phyloP scores from a whole-genome alignment of 2,113 vertebrate genomes.

The human (Homo sapiens) region DNA sequence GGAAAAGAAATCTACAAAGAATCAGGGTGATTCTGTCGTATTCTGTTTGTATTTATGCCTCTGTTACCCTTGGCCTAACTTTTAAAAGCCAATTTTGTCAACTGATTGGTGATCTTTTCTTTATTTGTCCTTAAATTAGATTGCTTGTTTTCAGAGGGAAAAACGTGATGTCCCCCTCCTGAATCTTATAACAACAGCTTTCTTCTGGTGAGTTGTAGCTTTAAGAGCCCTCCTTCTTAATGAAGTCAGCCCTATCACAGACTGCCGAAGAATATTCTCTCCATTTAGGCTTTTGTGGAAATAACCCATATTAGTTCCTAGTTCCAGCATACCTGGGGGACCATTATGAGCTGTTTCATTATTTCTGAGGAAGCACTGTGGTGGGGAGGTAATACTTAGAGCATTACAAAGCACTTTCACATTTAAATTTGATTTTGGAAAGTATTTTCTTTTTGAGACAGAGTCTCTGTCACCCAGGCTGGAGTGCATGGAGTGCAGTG shows the following conservation, averaged over 20 bases:
- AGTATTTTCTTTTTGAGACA: no score
- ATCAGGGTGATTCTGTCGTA: neutral
- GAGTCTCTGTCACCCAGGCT: no score
- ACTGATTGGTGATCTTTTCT: neutral
- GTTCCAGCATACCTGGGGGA: neutral
- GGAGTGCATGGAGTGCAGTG: no score
- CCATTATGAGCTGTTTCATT: neutral
- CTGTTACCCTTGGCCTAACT: neutral
- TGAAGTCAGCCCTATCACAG: neutral
- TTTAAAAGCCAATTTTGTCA: neutral
- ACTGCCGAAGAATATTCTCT: neutral
- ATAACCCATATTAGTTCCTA: neutral
- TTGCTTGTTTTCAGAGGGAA: neutral
- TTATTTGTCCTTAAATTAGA: neutral
- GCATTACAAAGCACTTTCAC: neutral
- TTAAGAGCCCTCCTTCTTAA: neutral
- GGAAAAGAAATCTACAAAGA: neutral
- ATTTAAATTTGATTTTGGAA: neutral
- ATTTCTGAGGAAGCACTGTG: neutral
- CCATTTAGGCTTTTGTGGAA: neutral
- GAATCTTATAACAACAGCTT: neutral
- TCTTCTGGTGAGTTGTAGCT: neutral
- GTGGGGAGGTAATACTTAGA: neutral
- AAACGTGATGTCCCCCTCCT: neutral
- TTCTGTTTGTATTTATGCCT: neutral